Evolutionary conservation across 2,113 vertebrate species (phyloP).

Genomic region (Gambusia holbrooki): DNA sequence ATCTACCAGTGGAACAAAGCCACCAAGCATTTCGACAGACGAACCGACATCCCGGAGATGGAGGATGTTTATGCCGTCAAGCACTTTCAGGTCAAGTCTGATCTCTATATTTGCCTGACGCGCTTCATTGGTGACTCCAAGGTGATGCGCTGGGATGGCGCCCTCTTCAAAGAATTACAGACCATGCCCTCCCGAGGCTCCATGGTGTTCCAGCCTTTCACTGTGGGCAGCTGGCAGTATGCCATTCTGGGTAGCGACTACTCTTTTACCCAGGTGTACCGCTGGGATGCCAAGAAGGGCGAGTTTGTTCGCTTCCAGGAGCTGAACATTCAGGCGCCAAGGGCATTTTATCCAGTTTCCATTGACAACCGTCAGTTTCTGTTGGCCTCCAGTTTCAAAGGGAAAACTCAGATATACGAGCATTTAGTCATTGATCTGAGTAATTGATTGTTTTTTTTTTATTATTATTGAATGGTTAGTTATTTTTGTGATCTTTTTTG

Average conservation of each 20-base stretch:
- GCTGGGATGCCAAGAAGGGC: conserved; percentile 92
- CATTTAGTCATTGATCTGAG: conserved; percentile 98
- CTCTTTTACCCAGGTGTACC: conserved; percentile 98
- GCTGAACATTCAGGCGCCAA: conserved; percentile 95
- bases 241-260: conserved; percentile 98
- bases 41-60: conserved; percentile 97
- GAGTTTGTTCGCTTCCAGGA: conserved; percentile 97
- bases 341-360: conserved; percentile 94
- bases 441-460: conserved; percentile 72
- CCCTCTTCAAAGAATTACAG: conserved; percentile 93
- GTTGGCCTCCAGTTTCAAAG: conserved; percentile 99
- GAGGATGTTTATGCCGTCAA: conserved; percentile 98
- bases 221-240: conserved; percentile 94
- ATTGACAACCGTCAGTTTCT: conserved; percentile 97
- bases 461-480: conserved; percentile 19
- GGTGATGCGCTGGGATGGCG: conserved; percentile 97
- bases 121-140: conserved; percentile 99
- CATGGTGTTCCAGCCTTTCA: conserved; percentile 97
- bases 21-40: conserved; percentile 89
- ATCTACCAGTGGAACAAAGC: conserved; percentile 97
- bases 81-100: conserved; percentile 91
- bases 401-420: conserved; percentile 97
- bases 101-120: conserved; percentile 96
- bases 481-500: conserved; percentile 31
- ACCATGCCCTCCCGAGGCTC: conserved; percentile 97